Evolutionary conservation across 2,113 vertebrate species (phyloP).

Genomic region (Hippolais icterina): DNA sequence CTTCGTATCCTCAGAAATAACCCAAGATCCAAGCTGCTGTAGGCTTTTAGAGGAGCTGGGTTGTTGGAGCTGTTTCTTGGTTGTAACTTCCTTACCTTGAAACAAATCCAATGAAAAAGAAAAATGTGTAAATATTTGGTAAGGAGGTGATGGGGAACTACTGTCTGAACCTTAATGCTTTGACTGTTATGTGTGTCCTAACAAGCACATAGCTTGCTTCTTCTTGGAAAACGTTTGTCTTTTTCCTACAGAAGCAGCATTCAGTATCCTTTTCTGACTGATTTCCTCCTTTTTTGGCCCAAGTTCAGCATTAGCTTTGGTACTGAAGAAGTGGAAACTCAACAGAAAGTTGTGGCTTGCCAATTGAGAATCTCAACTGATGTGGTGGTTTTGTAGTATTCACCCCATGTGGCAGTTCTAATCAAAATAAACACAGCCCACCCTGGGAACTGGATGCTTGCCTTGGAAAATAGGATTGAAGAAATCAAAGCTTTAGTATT

Average conservation of each 20-base stretch:
- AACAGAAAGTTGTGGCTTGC: not conserved
- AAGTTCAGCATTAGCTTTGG: not conserved
- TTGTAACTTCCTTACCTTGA: not conserved
- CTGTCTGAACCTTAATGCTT: not conserved
- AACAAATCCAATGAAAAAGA: not conserved
- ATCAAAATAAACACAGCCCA: not conserved
- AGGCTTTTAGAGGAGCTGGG: not conserved
- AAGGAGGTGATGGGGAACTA: not conserved
- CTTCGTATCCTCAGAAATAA: not conserved
- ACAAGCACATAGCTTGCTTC: not conserved
- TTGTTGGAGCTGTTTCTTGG: not conserved
- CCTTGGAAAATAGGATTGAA: not conserved
- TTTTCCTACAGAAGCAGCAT: not conserved
- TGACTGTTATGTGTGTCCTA: not conserved
- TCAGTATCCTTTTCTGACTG: not conserved
- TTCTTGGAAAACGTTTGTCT: not conserved
- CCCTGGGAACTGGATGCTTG: not conserved
- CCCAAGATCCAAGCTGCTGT: not conserved
- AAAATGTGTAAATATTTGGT: not conserved
- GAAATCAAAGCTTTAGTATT: not conserved
- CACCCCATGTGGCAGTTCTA: not conserved
- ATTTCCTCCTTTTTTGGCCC: not conserved
- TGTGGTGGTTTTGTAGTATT: not conserved
- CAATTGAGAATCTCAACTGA: not conserved
- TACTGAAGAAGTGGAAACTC: not conserved